Percentiles rank a stretch among this genome's conserved stretches.
phyloP scores from a whole-genome alignment of 1,140 invertebrate species.

The Chymomyza costata region DNA sequence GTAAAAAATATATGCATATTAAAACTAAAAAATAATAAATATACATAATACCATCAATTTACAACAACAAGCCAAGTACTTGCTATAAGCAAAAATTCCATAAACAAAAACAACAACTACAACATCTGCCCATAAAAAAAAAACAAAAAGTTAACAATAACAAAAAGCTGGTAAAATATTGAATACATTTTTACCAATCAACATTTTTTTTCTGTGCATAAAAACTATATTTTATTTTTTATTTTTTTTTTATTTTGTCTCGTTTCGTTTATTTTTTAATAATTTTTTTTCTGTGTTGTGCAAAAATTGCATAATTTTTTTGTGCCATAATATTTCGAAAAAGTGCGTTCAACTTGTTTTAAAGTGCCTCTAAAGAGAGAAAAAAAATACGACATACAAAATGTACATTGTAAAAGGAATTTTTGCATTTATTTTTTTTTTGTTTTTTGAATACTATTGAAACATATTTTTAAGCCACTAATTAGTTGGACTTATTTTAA shows the following conservation, averaged over 20 bases:
- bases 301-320: background rate
- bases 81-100: slow-evolving; percentile 17
- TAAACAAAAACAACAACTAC: no score
- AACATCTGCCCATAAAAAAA: slow-evolving; percentile 12
- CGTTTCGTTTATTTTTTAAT: slow-evolving; percentile 16
- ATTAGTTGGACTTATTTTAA: no score
- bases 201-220: slow-evolving; percentile 24
- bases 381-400: no score
- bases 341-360: no score
- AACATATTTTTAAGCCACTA: no score
- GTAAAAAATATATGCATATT: slow-evolving; percentile 3
- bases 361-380: slow-evolving; percentile 6
- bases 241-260: no score
- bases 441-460: no score
- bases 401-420: no score
- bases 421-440: no score
- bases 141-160: slow-evolving; percentile 5
- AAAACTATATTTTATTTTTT: slow-evolving; percentile 1
- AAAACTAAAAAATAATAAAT: background rate
- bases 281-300: slow-evolving; percentile 7
- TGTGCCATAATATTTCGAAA: no score
- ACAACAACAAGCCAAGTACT: slow-evolving; percentile 16
- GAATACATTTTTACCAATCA: background rate
- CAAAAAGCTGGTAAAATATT: no score
- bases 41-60: background rate